Conservation (phyloP, 2,888 invertebrate species). For the Ormyrus pomaceus region DNA sequence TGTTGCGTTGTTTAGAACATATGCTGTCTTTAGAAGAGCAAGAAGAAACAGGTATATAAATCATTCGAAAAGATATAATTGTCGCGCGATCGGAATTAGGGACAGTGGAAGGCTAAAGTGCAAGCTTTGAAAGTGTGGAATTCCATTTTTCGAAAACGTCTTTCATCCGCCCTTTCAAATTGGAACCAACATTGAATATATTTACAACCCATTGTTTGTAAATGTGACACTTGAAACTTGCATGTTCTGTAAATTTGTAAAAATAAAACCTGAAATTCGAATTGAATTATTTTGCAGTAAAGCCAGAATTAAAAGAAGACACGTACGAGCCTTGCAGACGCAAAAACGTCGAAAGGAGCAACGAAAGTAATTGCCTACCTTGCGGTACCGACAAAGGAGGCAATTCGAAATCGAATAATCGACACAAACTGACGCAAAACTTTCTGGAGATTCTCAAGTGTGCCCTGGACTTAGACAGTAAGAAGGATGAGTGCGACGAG, state of each 20-base stretch:
- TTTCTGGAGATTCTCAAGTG: conserved; percentile 55
- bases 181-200: no score
- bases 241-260: no score
- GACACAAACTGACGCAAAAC: conserved; percentile 47
- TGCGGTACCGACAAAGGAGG: conserved; percentile 19
- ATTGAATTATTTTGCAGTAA: no score
- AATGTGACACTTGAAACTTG: no score
- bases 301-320: conserved; percentile 3
- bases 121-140: no score
- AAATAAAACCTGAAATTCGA: no score
- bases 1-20: conserved; percentile 56
- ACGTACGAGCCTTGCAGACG: conserved; percentile 23
- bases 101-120: no score
- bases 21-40: conserved; percentile 55
- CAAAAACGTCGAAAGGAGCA: conserved; percentile 4
- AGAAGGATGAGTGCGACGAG: conserved; percentile 23
- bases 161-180: no score
- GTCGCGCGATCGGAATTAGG: no score
- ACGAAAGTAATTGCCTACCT: conserved; percentile 1
- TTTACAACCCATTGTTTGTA: no score
- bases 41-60: conserved; percentile 14
- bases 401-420: neutral
- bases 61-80: neutral
- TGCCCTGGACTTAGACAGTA: conserved; percentile 50
- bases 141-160: no score